A percentile compares a stretch with the other conserved stretches of the same genome.
Conservation (phyloP, 2,888 invertebrate species). For the Phorcus lineatus region DNA sequence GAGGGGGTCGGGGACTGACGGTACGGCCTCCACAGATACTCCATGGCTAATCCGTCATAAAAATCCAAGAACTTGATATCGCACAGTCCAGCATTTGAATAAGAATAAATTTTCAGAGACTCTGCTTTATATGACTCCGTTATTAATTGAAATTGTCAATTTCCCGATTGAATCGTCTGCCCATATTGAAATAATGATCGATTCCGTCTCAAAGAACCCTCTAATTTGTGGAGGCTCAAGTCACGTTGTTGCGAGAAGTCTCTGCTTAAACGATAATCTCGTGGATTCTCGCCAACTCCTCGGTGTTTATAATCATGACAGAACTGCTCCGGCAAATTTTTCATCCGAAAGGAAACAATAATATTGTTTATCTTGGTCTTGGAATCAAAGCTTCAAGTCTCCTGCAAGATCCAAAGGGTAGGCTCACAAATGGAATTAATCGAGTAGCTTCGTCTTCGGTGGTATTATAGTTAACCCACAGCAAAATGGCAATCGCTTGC, state of each 20-base stretch:
- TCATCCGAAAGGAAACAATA: constrained; percentile 20
- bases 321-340: neutral
- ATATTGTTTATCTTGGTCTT: constrained; percentile 15
- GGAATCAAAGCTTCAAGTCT: constrained; percentile 2
- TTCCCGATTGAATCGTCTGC: neutral
- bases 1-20: neutral
- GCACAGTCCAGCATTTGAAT: neutral
- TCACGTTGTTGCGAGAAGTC: constrained; percentile 10
- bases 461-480: neutral
- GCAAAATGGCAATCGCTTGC: neutral
- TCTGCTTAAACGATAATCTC: constrained; percentile 16
- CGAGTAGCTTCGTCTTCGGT: neutral
- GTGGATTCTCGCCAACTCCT: neutral
- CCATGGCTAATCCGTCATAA: neutral
- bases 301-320: constrained; percentile 14
- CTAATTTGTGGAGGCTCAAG: constrained; percentile 18
- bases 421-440: constrained; percentile 9
- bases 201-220: neutral
- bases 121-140: no score
- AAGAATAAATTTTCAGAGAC: no score
- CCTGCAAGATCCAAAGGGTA: neutral
- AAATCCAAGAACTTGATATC: neutral
- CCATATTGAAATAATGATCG: neutral
- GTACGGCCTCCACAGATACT: neutral
- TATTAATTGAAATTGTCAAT: neutral